These are phyloP conservation scores for Pomatorhinus ruficollis DNA, from an alignment of 2,113 vertebrate genomes.

Conservation along the genomic window DNA sequence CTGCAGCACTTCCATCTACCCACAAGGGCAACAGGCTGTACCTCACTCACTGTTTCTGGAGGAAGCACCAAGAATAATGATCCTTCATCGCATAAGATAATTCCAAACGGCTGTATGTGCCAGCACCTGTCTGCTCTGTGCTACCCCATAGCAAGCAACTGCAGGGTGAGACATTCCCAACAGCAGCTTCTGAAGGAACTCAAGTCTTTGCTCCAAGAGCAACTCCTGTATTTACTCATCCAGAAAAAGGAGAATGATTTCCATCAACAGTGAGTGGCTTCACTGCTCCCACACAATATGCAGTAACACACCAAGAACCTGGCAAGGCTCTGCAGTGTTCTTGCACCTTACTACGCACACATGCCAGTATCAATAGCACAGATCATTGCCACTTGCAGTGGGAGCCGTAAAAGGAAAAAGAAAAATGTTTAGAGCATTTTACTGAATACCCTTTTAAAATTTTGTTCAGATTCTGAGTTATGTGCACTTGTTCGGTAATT, in stretches of 20 bases:
- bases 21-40: neutral
- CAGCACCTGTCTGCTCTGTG: neutral
- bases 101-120: neutral
- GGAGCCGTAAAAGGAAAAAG: neutral
- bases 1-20: rapidly evolving
- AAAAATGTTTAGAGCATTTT: neutral
- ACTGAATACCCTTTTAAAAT: neutral
- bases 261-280: neutral
- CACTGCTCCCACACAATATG: neutral
- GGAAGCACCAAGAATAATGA: rapidly evolving
- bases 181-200: neutral
- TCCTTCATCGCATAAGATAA: neutral
- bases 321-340: neutral
- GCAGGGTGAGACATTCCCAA: rapidly evolving
- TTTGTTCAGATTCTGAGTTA: neutral
- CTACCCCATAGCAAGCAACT: neutral
- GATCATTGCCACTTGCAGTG: neutral
- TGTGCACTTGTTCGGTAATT: neutral
- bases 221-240: neutral
- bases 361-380: neutral
- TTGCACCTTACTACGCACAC: neutral
- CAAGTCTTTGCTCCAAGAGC: neutral
- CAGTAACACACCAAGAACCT: neutral
- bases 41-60: neutral
- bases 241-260: neutral